Evolutionary conservation across 2,113 vertebrate species (phyloP).

Genomic region (Ochotona curzoniae): DNA sequence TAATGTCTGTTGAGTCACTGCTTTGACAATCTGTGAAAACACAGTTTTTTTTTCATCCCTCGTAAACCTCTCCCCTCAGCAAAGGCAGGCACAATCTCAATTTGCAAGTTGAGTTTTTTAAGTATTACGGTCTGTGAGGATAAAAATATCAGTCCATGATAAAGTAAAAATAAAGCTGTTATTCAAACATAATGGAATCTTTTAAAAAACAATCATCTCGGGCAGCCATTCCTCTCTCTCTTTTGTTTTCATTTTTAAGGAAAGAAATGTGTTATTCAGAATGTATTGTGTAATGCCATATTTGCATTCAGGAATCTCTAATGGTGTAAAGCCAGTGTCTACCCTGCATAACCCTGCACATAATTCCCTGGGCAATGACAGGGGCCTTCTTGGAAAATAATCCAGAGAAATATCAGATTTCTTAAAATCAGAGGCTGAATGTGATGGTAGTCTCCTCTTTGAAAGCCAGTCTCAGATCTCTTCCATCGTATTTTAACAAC

Average conservation of each 20-base stretch:
- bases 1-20: background rate
- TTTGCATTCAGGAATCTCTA: slow-evolving; percentile 49
- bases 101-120: slow-evolving; percentile 47
- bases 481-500: background rate
- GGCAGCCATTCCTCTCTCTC: slow-evolving; percentile 21
- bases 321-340: slow-evolving; percentile 39
- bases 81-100: slow-evolving; percentile 17
- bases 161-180: slow-evolving; percentile 58
- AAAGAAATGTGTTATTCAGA: slow-evolving; percentile 37
- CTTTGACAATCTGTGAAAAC: slow-evolving; percentile 43
- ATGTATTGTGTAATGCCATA: slow-evolving; percentile 31
- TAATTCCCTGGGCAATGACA: slow-evolving; percentile 8
- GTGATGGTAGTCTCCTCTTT: background rate
- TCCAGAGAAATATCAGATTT: background rate
- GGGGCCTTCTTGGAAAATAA: slow-evolving; percentile 22
- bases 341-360: background rate
- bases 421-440: background rate
- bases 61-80: background rate
- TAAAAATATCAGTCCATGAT: slow-evolving; percentile 57
- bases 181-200: slow-evolving; percentile 55
- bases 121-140: slow-evolving; percentile 20
- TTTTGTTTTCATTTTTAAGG: slow-evolving; percentile 49
- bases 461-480: background rate
- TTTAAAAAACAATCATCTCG: slow-evolving; percentile 48
- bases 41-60: slow-evolving; percentile 32